Evolutionary conservation across 2,888 invertebrate species (phyloP), one percentile per base, ranked within the genome.

Genomic region (Oscheius sp.): DNA sequence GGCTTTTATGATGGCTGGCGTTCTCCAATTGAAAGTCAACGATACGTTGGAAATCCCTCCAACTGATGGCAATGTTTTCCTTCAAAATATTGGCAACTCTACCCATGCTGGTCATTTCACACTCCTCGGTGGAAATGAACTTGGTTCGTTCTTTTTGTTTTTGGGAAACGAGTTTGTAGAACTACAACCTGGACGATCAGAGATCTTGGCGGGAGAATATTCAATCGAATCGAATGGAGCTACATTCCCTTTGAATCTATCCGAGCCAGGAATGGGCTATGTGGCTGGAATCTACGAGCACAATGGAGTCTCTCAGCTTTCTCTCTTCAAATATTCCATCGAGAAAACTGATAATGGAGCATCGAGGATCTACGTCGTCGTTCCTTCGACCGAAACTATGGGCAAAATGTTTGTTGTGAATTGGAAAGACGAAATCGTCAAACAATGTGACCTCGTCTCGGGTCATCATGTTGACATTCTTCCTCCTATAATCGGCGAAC

Each of bases 1-100:
- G 0, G 92, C 96, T 0, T 98, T 97, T 86, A 88, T 92, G 6
- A 89, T 93, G 50, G 85, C 85, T 55, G 85, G 85, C 25, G 66
- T 83, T 46, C 57, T 85, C n/a, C 85, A 80, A 74, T 39, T 78
- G 2, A 72, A 75, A 72, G 76, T 80, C 12, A 78, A 77, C 65
- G 66, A 73, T 25, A 75, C 75, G 2, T 70, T 78, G 74, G 78
- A 78, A 61, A 52, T 61, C 17, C 65, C 74, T 15, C 78, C 78
- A 15, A 33, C 48, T 1, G 63, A 39, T 12, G 76, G 73, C 39
- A 48, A 68, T 25, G 65, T 74, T 46, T 76, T 67, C 42, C n/a
- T 78, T n/a, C 75, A 78, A 67, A 39, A 73, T 42, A 69, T 77
- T 48, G 77, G 77, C 57, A 77, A 77, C 33, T 73, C 74, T 34